A percentile compares a stretch with the other conserved stretches of the same genome.
Conservation (phyloP, 2,797 vertebrate species). For the Pempheris klunzingeri region DNA sequence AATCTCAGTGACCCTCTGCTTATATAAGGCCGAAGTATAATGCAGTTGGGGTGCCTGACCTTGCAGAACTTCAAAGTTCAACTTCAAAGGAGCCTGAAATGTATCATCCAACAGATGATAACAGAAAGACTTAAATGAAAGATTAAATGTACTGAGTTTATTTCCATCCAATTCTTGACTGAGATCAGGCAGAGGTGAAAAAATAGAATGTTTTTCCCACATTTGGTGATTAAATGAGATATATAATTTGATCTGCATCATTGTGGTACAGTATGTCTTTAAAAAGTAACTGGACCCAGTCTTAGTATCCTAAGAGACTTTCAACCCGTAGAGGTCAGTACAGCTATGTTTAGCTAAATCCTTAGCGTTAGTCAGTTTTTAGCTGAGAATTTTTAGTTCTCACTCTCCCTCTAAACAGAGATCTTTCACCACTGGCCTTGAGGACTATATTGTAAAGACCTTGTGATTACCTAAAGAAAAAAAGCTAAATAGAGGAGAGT, state of each 20-base stretch:
- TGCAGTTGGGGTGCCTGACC: constrained; percentile 6
- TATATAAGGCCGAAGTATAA: background rate
- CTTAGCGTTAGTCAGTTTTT: background rate
- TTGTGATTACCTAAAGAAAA: constrained; percentile 17
- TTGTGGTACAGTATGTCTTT: background rate
- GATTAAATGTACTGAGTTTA: background rate
- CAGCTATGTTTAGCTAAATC: background rate
- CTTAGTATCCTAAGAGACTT: background rate
- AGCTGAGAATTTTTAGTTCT: background rate
- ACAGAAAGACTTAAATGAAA: background rate
- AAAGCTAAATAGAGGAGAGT: constrained; percentile 4
- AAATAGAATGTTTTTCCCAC: background rate
- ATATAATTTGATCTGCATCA: background rate
- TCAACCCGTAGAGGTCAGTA: background rate
- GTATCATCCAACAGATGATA: background rate
- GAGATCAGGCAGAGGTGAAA: background rate
- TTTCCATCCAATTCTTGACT: background rate
- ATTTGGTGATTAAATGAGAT: background rate
- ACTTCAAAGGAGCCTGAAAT: constrained; percentile 14
- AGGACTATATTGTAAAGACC: constrained; percentile 22
- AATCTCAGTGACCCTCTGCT: constrained; percentile 6
- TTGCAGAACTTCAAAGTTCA: constrained; percentile 9
- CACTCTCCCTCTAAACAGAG: background rate
- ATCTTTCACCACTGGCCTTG: background rate
- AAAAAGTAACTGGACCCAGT: background rate